Evolutionary conservation across 2,113 vertebrate species (phyloP), one percentile per base, ranked within the genome.

Genomic region (Columbina picui): DNA sequence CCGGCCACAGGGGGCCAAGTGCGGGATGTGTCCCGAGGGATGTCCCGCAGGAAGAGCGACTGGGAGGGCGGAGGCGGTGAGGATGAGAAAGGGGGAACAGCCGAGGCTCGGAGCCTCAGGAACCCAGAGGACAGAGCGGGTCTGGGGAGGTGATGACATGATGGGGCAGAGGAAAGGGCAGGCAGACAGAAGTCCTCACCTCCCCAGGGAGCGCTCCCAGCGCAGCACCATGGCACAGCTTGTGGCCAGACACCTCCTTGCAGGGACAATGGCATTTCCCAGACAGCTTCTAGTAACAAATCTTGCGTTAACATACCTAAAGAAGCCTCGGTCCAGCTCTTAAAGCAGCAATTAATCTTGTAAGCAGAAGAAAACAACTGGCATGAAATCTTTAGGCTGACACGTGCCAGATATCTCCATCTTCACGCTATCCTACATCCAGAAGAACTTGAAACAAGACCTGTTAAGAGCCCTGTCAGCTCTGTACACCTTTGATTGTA

Each of bases 1-100:
- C 47, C 8, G 50, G 68, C 52, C 55, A 20, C 19, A 2, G 32
- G 12, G 15, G 5, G 5, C 7, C 52, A 1, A 1, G 38, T 12
- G 30, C 9, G 0, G 15, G 21, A 10, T 13, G 43, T 27, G 12
- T 39, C 13, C 34, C 0, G 0, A 32, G 45, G 52, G 8, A 10
- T 25, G 14, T 17, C 5, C 0, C 7, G 5, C 30, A 52, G 29
- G 20, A 27, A 22, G 15, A 0, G 2, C 7, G 15, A 6, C 50
- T 8, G 4, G 19, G 7, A 60, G 36, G 38, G 6, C 5, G 49
- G 32, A 9, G 45, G 32, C 69, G 12, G 47, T 14, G 5, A 16
- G 26, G 43, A 12, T 9, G 38, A 23, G 26, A 38, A 22, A 10
- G 21, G 20, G 32, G 18, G 6, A 75, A 80, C 57, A 17, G 6